These are phyloP conservation scores for Gallinago jamesoni DNA, from an alignment of 2,113 vertebrate species.

Conservation along the genomic window DNA sequence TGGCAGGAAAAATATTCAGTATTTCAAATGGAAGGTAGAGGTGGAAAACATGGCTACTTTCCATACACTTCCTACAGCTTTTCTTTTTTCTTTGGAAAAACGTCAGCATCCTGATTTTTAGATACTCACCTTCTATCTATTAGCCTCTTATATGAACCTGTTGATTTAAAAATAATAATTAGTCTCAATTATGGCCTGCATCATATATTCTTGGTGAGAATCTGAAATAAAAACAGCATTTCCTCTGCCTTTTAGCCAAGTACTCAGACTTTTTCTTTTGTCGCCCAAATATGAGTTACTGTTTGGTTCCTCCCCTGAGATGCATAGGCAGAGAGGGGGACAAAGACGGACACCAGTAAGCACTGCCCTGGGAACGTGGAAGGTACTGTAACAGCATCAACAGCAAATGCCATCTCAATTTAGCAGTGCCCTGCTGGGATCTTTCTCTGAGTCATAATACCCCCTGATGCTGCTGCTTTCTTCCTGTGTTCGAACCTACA, in stretches of 20 bases:
- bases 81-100: neutral
- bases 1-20: neutral
- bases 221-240: neutral
- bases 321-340: neutral
- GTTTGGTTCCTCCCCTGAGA: neutral
- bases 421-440: neutral
- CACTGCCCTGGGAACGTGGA: neutral
- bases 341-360: neutral
- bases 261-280: neutral
- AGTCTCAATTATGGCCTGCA: neutral
- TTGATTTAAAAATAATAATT: neutral
- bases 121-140: neutral
- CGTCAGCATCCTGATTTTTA: neutral
- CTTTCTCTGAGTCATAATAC: neutral
- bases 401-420: neutral
- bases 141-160: neutral
- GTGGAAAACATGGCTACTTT: neutral
- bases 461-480: neutral
- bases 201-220: neutral
- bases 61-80: neutral
- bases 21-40: fast-evolving
- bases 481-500: fast-evolving
- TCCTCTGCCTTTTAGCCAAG: neutral
- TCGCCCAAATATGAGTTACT: neutral
- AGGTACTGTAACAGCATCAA: neutral